A percentile compares a stretch with the other conserved stretches of the same genome.
Evolutionary conservation across 1,140 invertebrate genomes (phyloP).

Genomic region (Magallana gigas): DNA sequence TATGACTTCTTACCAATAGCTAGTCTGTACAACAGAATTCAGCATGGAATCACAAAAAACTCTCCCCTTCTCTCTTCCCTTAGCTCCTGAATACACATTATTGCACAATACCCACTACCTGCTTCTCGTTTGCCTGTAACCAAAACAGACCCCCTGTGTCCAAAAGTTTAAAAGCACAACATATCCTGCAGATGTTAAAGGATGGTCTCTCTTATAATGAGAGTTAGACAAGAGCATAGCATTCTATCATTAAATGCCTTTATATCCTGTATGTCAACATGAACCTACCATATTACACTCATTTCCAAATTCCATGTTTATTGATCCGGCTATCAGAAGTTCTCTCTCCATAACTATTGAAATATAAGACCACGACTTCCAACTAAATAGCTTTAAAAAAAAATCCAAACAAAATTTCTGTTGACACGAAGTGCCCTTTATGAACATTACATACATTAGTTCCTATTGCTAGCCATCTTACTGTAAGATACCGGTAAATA

Average conservation of each 20-base stretch:
- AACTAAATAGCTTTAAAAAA: too few species aligned
- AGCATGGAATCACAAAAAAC: too few species aligned
- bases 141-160: conserved; percentile 24
- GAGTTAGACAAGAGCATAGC: neutral
- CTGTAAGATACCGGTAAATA: too few species aligned
- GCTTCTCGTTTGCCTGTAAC: neutral
- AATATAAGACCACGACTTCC: neutral
- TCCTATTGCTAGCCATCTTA: too few species aligned
- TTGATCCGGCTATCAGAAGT: neutral
- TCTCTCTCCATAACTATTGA: neutral
- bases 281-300: neutral
- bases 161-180: neutral
- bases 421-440: too few species aligned
- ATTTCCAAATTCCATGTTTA: conserved; percentile 22
- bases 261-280: neutral
- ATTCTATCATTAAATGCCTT: conserved; percentile 16
- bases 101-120: conserved; percentile 11
- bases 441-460: too few species aligned
- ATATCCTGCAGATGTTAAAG: neutral
- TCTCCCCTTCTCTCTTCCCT: too few species aligned
- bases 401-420: too few species aligned
- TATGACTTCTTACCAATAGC: too few species aligned
- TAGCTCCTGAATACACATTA: neutral
- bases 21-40: too few species aligned
- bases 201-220: neutral